Conservation (phyloP, 2,888 invertebrate species). For the Melanophora roralis region DNA sequence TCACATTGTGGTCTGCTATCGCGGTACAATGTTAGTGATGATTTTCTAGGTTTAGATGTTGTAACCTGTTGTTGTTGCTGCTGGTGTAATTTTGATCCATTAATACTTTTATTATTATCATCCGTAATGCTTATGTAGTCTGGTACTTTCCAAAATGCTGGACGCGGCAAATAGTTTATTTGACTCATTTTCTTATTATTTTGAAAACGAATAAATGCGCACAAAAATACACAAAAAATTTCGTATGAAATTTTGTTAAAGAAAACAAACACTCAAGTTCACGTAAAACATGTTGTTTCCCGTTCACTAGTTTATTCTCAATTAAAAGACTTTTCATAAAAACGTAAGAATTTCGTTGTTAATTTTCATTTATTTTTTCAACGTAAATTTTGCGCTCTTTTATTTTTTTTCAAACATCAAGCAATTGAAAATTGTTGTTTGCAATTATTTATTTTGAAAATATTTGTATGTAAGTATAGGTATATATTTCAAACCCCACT, state of each 20-base stretch:
- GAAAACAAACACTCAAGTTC: constrained; percentile 22
- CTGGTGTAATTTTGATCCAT: constrained; percentile 42
- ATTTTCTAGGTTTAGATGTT: constrained; percentile 26
- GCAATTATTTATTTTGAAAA: too few species aligned
- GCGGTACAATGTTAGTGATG: constrained; percentile 24
- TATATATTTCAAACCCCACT: neutral
- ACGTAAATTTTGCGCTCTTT: constrained; percentile 44
- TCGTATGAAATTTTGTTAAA: constrained; percentile 37
- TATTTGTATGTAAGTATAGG: too few species aligned
- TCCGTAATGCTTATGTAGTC: constrained; percentile 41
- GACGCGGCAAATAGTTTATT: constrained; percentile 68
- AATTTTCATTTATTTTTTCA: constrained; percentile 48
- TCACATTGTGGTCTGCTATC: constrained; percentile 58
- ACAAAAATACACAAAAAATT: constrained; percentile 19
- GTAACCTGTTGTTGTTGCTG: constrained; percentile 2
- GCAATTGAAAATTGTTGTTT: constrained; percentile 22
- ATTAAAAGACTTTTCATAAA: constrained; percentile 52
- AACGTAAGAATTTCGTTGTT: constrained; percentile 58
- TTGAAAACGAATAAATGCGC: constrained; percentile 5
- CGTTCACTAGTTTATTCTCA: constrained; percentile 64
- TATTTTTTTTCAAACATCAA: constrained; percentile 22
- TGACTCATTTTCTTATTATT: constrained; percentile 51
- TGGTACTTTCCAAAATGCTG: constrained; percentile 74
- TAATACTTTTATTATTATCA: constrained; percentile 39
- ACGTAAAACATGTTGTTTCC: constrained; percentile 51